Conservation (phyloP, 2,888 invertebrate species). For the Mesoligia furuncula region DNA sequence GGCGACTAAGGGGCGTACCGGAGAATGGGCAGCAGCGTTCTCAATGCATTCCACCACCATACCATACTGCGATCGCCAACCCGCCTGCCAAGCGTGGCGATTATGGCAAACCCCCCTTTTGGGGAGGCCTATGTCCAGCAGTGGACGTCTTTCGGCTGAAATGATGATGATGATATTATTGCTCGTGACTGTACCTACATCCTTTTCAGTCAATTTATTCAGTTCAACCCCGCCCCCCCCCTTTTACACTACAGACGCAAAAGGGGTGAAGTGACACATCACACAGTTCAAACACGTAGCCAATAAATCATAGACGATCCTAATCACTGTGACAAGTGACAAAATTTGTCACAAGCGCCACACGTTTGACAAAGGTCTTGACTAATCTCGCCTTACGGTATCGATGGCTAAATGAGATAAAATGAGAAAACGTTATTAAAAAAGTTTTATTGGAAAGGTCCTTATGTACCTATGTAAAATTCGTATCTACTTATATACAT, state of each 20-base stretch:
- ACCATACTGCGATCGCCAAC: too few species aligned
- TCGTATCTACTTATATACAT: slow-evolving; percentile 41
- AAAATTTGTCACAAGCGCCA: slow-evolving; percentile 22
- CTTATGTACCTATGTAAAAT: slow-evolving; percentile 32
- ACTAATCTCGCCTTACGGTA: slow-evolving; percentile 40
- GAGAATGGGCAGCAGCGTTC: too few species aligned
- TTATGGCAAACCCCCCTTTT: too few species aligned
- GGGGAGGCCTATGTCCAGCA: too few species aligned
- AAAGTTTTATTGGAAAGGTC: slow-evolving; percentile 71
- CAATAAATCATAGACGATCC: slow-evolving; percentile 49
- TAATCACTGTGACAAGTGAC: slow-evolving; percentile 47
- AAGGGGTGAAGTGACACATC: slow-evolving; percentile 14
- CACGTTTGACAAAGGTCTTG: slow-evolving; percentile 42
- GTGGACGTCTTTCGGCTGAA: too few species aligned
- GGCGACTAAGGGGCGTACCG: too few species aligned
- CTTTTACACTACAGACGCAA: not conserved
- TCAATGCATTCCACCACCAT: too few species aligned
- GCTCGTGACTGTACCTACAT: too few species aligned
- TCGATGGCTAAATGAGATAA: slow-evolving; percentile 52
- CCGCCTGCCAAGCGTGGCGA: too few species aligned
- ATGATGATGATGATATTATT: too few species aligned
- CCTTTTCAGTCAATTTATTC: slow-evolving; percentile 1
- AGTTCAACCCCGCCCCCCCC: not conserved
- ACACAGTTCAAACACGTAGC: slow-evolving; percentile 29
- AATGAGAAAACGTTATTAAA: slow-evolving; percentile 72